phyloP scores from a whole-genome alignment of 92 coral and sea anemone species.

The Virgularia gustaviana region DNA sequence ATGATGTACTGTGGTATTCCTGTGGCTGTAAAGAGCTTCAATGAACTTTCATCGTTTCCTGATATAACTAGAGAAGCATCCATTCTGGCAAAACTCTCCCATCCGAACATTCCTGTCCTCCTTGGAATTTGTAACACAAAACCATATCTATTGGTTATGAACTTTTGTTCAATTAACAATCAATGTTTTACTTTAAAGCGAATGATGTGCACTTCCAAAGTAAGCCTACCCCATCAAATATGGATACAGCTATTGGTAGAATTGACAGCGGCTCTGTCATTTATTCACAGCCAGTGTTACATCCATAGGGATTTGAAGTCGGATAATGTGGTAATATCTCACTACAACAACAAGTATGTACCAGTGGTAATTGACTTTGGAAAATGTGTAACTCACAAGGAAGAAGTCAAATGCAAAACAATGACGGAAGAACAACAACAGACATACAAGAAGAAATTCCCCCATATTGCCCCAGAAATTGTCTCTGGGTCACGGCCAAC shows the following conservation, averaged over 20 bases:
- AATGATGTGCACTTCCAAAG: neutral
- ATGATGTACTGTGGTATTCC: conserved; percentile 12
- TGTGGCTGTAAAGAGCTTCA: conserved; percentile 18
- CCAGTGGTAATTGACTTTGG: conserved; percentile 24
- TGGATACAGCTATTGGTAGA: conserved; percentile 7
- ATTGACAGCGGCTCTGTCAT: neutral
- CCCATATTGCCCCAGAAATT: conserved; percentile 21
- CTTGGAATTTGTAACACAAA: conserved; percentile 3
- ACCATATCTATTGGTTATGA: conserved; percentile 8
- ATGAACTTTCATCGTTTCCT: neutral
- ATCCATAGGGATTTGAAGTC: conserved; percentile 16
- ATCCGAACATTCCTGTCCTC: neutral
- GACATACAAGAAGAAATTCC: neutral
- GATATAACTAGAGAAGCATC: conserved; percentile 6
- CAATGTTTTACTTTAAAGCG: neutral
- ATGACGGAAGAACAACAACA: conserved; percentile 1
- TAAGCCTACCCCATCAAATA: neutral
- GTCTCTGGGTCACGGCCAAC: conserved; percentile 4
- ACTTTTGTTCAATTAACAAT: neutral
- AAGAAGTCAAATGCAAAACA: neutral
- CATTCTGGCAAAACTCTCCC: neutral
- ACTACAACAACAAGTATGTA: neutral
- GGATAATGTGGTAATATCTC: conserved; percentile 7
- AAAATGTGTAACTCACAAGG: neutral
- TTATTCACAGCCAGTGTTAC: neutral